Percentiles rank a stretch among this genome's conserved stretches.
Conservation (phyloP, 2,888 invertebrate genomes). For the Melanargia galathea region DNA sequence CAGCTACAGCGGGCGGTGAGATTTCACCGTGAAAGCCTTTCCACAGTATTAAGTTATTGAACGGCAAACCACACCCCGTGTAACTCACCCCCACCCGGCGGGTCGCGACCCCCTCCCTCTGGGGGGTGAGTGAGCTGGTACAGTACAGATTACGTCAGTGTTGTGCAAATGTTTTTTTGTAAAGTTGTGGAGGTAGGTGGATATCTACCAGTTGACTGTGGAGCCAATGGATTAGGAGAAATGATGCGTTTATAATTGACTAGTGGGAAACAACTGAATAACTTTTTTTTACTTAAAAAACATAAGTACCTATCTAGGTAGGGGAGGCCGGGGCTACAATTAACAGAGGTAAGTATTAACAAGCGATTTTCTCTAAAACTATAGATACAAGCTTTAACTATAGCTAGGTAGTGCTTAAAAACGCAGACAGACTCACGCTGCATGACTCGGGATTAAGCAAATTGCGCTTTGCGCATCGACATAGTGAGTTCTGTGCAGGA, state of each 20-base stretch:
- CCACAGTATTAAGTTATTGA: conserved; percentile 82
- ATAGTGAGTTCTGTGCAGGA: too few relatives aligned
- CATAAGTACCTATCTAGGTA: too few relatives aligned
- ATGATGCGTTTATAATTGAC: conserved; percentile 21
- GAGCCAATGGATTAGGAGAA: conserved; percentile 18
- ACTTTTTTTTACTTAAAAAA: too few relatives aligned
- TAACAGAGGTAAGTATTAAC: too few relatives aligned
- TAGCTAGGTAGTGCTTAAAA: too few relatives aligned
- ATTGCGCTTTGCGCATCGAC: too few relatives aligned
- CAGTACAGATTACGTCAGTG: conserved; percentile 60
- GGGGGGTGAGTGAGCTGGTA: conserved; percentile 39
- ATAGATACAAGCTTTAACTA: too few relatives aligned
- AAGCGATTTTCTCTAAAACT: too few relatives aligned
- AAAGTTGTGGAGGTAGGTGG: neutral
- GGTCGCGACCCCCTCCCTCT: conserved; percentile 42
- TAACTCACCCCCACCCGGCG: conserved; percentile 64
- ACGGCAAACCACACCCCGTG: conserved; percentile 83
- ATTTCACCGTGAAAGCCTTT: conserved; percentile 82
- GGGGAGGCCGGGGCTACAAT: too few relatives aligned
- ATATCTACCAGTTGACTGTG: conserved; percentile 1
- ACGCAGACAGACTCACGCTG: too few relatives aligned
- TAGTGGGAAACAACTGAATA: too few relatives aligned
- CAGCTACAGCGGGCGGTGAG: conserved; percentile 71
- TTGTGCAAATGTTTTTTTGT: conserved; percentile 33
- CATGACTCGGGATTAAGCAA: too few relatives aligned